These are phyloP conservation scores for Xyliphius kryptos DNA, from an alignment of 2,113 vertebrate genomes.

Conservation along the genomic window DNA sequence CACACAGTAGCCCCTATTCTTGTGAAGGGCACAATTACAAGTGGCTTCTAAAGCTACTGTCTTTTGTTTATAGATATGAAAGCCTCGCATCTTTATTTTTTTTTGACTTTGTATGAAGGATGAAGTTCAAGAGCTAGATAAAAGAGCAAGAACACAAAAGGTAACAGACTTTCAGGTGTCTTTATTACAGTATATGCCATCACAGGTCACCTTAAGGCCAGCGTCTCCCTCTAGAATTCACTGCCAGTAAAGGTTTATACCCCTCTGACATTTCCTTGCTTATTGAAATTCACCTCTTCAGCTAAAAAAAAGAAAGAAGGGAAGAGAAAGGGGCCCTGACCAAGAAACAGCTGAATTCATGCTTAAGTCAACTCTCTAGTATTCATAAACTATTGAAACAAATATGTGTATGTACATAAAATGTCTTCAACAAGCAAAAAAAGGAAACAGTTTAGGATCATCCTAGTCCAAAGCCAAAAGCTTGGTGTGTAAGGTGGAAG, in stretches of 20 bases:
- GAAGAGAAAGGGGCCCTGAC: background rate
- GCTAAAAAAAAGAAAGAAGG: slow-evolving; percentile 1
- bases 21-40: slow-evolving; percentile 17
- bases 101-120: slow-evolving; percentile 22
- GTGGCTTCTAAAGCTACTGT: slow-evolving; percentile 17
- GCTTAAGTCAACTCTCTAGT: background rate
- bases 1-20: slow-evolving; percentile 1
- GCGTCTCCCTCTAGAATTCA: slow-evolving; percentile 24
- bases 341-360: background rate
- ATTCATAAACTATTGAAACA: background rate
- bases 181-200: slow-evolving; percentile 31
- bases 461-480: no score
- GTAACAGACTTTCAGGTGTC: slow-evolving; percentile 1
- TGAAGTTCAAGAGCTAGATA: slow-evolving; percentile 28
- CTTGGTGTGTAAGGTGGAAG: background rate
- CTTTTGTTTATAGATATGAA: slow-evolving; percentile 31
- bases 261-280: slow-evolving; percentile 34
- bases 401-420: no score
- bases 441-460: no score
- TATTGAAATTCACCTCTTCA: slow-evolving; percentile 33
- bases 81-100: slow-evolving; percentile 28
- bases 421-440: no score
- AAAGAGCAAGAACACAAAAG: slow-evolving; percentile 30
- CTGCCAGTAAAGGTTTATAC: slow-evolving; percentile 32
- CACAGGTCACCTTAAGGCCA: slow-evolving; percentile 26